Conservation (phyloP, 2,113 vertebrate genomes). For the Protobothrops flavoviridis region DNA sequence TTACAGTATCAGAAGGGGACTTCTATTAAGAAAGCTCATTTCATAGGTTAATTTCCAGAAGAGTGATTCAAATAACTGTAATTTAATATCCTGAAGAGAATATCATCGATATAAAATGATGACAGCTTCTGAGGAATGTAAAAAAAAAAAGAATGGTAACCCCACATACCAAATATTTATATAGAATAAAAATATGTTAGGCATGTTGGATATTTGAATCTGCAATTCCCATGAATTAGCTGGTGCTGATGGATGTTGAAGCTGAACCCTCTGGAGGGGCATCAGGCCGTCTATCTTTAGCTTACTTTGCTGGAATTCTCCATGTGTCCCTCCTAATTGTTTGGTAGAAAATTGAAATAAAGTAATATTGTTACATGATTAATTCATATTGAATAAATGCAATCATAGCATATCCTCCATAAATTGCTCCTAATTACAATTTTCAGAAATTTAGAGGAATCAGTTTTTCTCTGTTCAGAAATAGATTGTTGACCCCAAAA, state of each 20-base stretch:
- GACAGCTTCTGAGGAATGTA: neutral
- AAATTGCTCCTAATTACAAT: neutral
- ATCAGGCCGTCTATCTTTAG: neutral
- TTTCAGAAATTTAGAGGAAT: neutral
- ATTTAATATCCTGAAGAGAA: neutral
- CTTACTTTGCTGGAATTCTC: neutral
- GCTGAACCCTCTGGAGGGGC: neutral
- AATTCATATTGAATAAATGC: neutral
- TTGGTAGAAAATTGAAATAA: neutral
- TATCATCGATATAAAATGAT: conserved; percentile 32
- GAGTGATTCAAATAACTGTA: neutral
- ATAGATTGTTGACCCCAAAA: neutral
- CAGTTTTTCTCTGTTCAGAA: neutral
- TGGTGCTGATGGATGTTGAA: neutral
- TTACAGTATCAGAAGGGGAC: no score
- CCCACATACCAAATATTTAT: neutral
- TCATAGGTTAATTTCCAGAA: conserved; percentile 6
- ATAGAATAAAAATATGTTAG: neutral
- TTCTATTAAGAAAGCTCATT: neutral
- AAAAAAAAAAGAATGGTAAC: conserved; percentile 30
- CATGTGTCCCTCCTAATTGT: neutral
- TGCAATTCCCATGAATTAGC: neutral
- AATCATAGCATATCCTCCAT: neutral
- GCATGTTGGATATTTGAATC: neutral
- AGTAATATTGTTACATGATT: neutral